These are phyloP conservation scores for Herminia tarsipennalis DNA, from an alignment of 2,888 invertebrate species.

Conservation along the genomic window DNA sequence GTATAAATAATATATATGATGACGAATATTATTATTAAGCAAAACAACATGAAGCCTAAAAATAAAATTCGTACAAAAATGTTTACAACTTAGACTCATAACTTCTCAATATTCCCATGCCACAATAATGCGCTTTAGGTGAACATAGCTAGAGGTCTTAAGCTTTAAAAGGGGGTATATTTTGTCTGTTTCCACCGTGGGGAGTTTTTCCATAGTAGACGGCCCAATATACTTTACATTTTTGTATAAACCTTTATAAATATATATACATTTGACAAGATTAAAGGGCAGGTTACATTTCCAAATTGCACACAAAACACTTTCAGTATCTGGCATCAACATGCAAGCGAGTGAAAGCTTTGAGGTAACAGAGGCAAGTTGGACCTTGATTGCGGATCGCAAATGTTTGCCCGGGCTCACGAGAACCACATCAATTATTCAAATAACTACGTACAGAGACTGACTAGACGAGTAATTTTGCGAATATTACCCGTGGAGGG, in stretches of 20 bases:
- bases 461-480: conserved; percentile 74
- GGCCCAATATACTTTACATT: background rate
- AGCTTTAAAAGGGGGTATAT: too few species aligned
- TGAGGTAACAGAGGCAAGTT: conserved; percentile 61
- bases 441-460: conserved; percentile 73
- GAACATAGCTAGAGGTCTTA: too few species aligned
- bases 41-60: too few species aligned
- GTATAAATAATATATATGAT: too few species aligned
- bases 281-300: conserved; percentile 33
- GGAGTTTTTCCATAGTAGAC: too few species aligned
- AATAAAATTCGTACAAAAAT: too few species aligned
- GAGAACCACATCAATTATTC: conserved; percentile 79
- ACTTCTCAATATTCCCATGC: too few species aligned
- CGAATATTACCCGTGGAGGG: conserved; percentile 69
- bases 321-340: conserved; percentile 43
- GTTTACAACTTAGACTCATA: too few species aligned
- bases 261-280: conserved; percentile 23
- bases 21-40: too few species aligned
- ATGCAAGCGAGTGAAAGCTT: conserved; percentile 54
- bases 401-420: conserved; percentile 78
- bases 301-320: conserved; percentile 40
- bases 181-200: too few species aligned
- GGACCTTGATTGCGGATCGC: conserved; percentile 79
- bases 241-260: background rate
- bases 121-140: too few species aligned